Evolutionary conservation across 92 coral and sea anemone species (phyloP).

Genomic region (Chrysogorgia sp.): DNA sequence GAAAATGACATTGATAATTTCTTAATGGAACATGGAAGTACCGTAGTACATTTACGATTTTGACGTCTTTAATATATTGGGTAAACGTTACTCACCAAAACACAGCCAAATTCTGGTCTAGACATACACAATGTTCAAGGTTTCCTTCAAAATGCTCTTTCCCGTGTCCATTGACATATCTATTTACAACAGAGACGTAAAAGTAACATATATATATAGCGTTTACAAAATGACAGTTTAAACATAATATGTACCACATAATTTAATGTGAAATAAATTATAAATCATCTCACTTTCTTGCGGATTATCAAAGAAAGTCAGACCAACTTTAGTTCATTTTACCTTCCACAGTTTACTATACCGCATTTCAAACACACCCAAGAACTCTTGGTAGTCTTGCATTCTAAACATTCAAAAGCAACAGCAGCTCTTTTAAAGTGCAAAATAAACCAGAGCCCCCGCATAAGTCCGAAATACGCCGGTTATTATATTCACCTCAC

Average conservation of each 20-base stretch:
- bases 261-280: not conserved
- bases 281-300: not conserved
- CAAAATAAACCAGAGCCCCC: conserved; percentile 30
- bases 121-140: conserved; percentile 79
- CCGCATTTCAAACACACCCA: conserved; percentile 98
- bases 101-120: conserved; percentile 86
- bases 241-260: not conserved
- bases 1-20: not conserved
- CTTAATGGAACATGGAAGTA: not conserved
- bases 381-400: conserved; percentile 92
- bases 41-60: not conserved
- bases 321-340: conserved; percentile 10
- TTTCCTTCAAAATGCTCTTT: conserved; percentile 85
- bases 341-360: conserved; percentile 93
- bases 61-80: not conserved
- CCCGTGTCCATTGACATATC: conserved; percentile 98
- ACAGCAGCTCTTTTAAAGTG: not conserved
- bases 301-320: not conserved
- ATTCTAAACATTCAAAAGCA: conserved; percentile 60
- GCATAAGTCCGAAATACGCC: conserved; percentile 15
- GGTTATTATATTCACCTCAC: conserved; percentile 51
- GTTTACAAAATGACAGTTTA: not conserved
- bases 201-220: not conserved
- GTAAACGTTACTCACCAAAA: conserved; percentile 75
- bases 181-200: conserved; percentile 4